Conservation (phyloP, 2,113 vertebrate species). For the Chamaetylas fuelleborni region DNA sequence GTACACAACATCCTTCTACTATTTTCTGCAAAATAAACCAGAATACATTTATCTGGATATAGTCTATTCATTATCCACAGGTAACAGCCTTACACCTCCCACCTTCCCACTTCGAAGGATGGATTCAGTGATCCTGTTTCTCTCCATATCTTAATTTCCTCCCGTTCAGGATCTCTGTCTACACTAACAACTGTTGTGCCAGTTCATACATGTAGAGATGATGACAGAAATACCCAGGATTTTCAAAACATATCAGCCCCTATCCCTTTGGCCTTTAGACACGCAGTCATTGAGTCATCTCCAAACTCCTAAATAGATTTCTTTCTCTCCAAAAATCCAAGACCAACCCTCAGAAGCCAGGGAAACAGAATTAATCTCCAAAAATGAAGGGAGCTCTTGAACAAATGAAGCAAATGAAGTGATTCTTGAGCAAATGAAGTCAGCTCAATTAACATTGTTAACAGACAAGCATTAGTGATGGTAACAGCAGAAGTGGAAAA, state of each 20-base stretch:
- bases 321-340: background rate
- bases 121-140: background rate
- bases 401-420: background rate
- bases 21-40: conserved; percentile 1
- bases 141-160: background rate
- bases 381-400: background rate
- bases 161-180: background rate
- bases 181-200: background rate
- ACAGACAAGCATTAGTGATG: background rate
- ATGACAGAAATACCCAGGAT: background rate
- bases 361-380: background rate
- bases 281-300: background rate
- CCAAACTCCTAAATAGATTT: background rate
- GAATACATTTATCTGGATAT: background rate
- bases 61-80: background rate
- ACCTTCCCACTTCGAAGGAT: background rate
- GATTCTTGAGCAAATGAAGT: background rate
- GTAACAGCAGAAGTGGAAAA: background rate
- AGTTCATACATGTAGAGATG: background rate
- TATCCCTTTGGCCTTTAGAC: background rate
- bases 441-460: background rate
- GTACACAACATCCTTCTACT: background rate
- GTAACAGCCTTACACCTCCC: background rate
- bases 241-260: background rate
- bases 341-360: background rate